A percentile compares a stretch with the other conserved stretches of the same genome.
phyloP scores from a whole-genome alignment of 35 echinoderm and acorn worm genomes.

The Apostichopus californicus region DNA sequence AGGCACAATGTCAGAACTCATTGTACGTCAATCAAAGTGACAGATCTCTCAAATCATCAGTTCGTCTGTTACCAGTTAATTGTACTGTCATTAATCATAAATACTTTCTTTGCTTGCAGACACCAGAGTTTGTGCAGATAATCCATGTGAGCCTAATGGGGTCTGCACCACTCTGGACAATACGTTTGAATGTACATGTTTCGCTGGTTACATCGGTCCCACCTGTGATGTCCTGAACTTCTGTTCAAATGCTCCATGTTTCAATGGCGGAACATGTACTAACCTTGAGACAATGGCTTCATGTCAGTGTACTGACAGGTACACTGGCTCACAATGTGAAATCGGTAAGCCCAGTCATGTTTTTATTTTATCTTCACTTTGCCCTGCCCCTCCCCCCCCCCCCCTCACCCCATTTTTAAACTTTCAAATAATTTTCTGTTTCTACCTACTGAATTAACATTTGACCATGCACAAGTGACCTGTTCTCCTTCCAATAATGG shows the following conservation, averaged over 20 bases:
- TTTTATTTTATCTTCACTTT: too few species aligned
- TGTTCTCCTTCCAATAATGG: too few species aligned
- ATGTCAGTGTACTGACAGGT: constrained; percentile 17
- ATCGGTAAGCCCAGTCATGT: not conserved
- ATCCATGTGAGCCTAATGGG: constrained; percentile 9
- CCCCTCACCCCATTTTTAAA: too few species aligned
- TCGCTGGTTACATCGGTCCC: not conserved
- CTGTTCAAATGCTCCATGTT: not conserved
- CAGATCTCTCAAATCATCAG: too few species aligned
- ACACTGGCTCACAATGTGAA: constrained; percentile 30
- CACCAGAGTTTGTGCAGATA: constrained; percentile 3
- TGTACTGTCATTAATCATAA: too few species aligned
- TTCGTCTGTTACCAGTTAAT: too few species aligned
- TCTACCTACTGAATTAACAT: too few species aligned
- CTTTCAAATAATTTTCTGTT: too few species aligned
- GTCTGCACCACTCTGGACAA: not conserved
- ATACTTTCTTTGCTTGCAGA: not conserved
- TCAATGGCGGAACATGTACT: constrained; percentile 15
- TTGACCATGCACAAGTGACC: too few species aligned
- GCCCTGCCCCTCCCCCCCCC: too few species aligned
- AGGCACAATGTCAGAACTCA: too few species aligned
- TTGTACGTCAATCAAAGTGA: too few species aligned
- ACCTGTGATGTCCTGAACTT: not conserved
- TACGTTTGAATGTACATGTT: not conserved
- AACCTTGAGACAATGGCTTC: not conserved